Conservation (phyloP, 1,140 invertebrate species). For the Drosophila mayri region DNA sequence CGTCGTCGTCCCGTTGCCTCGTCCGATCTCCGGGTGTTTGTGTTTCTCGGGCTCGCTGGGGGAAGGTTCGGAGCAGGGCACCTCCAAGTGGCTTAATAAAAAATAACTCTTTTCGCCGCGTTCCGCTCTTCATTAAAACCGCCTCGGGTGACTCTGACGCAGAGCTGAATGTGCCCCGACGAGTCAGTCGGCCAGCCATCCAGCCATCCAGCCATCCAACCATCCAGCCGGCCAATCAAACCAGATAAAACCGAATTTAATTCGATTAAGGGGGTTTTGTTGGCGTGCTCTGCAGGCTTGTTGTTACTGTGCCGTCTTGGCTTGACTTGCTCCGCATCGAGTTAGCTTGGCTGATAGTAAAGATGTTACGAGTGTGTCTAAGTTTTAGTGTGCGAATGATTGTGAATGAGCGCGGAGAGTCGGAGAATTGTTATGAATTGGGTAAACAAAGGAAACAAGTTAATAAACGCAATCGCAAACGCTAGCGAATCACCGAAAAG, state of each 20-base stretch:
- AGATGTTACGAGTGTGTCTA: conserved; percentile 58
- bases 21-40: conserved; percentile 9
- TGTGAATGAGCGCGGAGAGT: conserved; percentile 41
- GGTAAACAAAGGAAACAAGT: conserved; percentile 72
- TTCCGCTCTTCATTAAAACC: conserved; percentile 34
- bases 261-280: conserved; percentile 78
- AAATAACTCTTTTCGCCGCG: conserved; percentile 37
- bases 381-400: conserved; percentile 35
- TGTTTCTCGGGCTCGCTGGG: not conserved
- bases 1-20: conserved; percentile 1
- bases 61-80: conserved; percentile 9
- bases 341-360: conserved; percentile 57
- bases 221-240: conserved; percentile 63
- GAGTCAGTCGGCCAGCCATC: conserved; percentile 1
- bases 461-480: conserved; percentile 48
- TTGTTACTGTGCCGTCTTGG: conserved; percentile 29
- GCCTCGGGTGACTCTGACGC: conserved; percentile 32
- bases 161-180: conserved; percentile 26
- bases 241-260: conserved; percentile 84
- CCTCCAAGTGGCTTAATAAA: conserved; percentile 29
- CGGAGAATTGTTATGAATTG: conserved; percentile 58
- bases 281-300: conserved; percentile 57
- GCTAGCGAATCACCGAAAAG: conserved; percentile 20
- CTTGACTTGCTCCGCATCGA: conserved; percentile 8
- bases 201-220: conserved; percentile 21